These are phyloP conservation scores for Spea bombifrons DNA, from an alignment of 2,113 vertebrate species.

Conservation along the genomic window DNA sequence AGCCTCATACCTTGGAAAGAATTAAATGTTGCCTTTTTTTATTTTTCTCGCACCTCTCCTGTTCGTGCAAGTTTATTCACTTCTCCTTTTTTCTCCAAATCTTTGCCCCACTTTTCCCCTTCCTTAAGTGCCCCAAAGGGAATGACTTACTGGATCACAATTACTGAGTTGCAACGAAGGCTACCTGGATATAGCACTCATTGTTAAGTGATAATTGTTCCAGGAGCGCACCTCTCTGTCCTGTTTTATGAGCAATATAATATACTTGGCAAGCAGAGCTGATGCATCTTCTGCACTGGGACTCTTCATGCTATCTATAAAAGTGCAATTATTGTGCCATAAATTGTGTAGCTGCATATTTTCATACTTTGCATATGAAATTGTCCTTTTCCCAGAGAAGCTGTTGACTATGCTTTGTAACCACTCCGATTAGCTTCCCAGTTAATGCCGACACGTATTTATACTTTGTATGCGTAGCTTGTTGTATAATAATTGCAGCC, in stretches of 20 bases:
- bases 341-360: conserved; percentile 34
- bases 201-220: conserved; percentile 46
- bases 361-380: conserved; percentile 28
- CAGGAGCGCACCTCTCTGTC: conserved; percentile 29
- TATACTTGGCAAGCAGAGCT: conserved; percentile 37
- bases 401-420: conserved; percentile 12
- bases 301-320: conserved; percentile 42
- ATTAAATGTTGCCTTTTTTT: no score
- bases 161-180: conserved; percentile 50
- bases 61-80: no score
- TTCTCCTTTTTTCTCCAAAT: no score
- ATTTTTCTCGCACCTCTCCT: no score
- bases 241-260: conserved; percentile 40
- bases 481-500: no score
- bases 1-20: no score
- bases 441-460: not conserved
- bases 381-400: not conserved
- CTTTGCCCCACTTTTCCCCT: not conserved
- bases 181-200: conserved; percentile 36
- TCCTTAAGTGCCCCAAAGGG: conserved; percentile 21
- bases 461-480: not conserved
- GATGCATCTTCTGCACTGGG: conserved; percentile 42
- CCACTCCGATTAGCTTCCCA: not conserved
- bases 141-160: conserved; percentile 28
- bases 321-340: conserved; percentile 42